Evolutionary conservation across 2,113 vertebrate species (phyloP).

Genomic region (Scopus umbretta): DNA sequence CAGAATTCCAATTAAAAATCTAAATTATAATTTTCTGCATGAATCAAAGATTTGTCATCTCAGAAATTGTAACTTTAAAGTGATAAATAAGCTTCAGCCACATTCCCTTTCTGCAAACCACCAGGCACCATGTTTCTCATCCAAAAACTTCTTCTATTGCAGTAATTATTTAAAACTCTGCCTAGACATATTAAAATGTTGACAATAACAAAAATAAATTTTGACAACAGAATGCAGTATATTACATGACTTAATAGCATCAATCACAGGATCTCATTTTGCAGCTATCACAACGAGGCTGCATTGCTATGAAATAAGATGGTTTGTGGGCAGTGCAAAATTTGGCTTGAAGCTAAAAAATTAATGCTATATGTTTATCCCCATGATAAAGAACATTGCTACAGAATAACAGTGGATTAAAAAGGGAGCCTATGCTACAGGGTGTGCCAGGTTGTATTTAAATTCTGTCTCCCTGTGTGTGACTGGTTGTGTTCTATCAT

Average conservation of each 20-base stretch:
- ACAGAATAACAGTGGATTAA: not conserved
- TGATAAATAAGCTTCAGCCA: not conserved
- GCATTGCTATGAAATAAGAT: not conserved
- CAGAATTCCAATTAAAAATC: not conserved
- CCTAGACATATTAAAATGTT: not conserved
- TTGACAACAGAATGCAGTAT: not conserved
- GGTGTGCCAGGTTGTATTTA: not conserved
- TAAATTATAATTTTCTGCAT: not conserved
- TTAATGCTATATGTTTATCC: not conserved
- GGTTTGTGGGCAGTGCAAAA: not conserved
- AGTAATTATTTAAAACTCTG: slow-evolving; percentile 7
- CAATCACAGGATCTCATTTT: not conserved
- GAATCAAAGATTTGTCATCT: not conserved
- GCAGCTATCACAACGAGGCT: not conserved
- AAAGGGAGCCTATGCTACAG: not conserved
- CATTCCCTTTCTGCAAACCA: not conserved
- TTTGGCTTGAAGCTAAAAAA: not conserved
- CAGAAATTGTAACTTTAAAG: not conserved
- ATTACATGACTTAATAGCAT: not conserved
- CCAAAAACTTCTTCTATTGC: not conserved
- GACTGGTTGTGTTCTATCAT: not conserved
- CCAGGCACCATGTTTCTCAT: not conserved
- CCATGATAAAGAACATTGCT: not conserved
- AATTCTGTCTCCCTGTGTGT: not conserved
- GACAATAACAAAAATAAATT: not conserved